phyloP scores from a whole-genome alignment of 2,797 vertebrate species.

The Lepidocolaptes lacrymiger region DNA sequence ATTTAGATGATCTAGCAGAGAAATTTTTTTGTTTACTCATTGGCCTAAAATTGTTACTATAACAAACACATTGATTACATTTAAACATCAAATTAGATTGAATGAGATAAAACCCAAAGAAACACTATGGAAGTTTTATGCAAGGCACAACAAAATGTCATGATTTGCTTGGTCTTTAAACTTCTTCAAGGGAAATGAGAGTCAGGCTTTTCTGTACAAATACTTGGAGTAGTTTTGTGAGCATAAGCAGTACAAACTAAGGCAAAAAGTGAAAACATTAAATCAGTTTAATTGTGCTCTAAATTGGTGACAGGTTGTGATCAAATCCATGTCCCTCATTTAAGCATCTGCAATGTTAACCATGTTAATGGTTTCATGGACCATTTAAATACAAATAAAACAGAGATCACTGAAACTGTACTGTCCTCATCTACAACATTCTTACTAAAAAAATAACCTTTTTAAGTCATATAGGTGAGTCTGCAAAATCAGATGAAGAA shows the following conservation, averaged over 20 bases:
- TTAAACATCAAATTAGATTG: not conserved
- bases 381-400: not conserved
- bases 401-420: not conserved
- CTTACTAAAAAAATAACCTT: not conserved
- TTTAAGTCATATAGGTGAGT: not conserved
- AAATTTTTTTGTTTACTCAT: not conserved
- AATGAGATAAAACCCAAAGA: not conserved
- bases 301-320: not conserved
- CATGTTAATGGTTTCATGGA: not conserved
- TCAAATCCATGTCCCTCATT: not conserved
- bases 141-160: not conserved
- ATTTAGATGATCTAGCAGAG: not conserved
- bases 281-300: not conserved
- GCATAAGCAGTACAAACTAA: not conserved
- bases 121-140: not conserved
- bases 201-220: not conserved
- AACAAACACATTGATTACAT: not conserved
- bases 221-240: not conserved
- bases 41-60: not conserved
- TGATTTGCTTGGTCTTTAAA: not conserved
- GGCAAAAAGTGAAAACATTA: not conserved
- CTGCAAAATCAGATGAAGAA: not conserved
- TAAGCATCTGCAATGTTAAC: not conserved
- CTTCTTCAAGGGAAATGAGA: not conserved
- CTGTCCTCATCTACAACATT: not conserved